A percentile compares a stretch with the other conserved stretches of the same genome.
Evolutionary conservation across 2,888 invertebrate species (phyloP).

Genomic region (Ectemnius continuus): DNA sequence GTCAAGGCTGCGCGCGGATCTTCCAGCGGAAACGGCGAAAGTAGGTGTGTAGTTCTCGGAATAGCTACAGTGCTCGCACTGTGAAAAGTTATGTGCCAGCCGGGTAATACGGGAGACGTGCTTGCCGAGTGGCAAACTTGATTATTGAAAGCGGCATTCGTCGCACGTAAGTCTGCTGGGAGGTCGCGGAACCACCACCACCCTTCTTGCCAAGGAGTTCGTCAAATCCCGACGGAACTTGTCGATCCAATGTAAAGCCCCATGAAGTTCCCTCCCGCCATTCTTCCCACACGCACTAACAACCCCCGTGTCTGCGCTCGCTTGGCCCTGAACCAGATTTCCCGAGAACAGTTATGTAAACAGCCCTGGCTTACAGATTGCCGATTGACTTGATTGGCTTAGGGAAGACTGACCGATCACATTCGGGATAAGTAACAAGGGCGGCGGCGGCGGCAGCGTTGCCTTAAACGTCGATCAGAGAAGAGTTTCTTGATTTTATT

Average conservation of each 20-base stretch:
- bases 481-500: conserved; percentile 8
- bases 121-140: no score
- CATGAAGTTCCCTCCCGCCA: neutral
- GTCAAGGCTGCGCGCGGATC: no score
- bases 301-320: no score
- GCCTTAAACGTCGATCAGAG: neutral
- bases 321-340: conserved; percentile 53
- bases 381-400: neutral
- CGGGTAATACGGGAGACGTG: no score
- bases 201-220: conserved; percentile 9
- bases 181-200: neutral
- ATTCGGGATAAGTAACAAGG: no score
- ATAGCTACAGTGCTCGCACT: no score
- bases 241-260: neutral
- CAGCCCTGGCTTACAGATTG: neutral
- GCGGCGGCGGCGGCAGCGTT: no score
- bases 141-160: neutral
- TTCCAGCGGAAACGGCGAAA: no score
- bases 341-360: conserved; percentile 30
- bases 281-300: neutral
- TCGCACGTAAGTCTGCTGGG: neutral
- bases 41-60: no score
- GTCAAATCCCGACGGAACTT: conserved; percentile 8
- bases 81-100: no score
- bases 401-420: neutral